Conservation (phyloP, 2,888 invertebrate species). For the Trissolcus brochymenae region DNA sequence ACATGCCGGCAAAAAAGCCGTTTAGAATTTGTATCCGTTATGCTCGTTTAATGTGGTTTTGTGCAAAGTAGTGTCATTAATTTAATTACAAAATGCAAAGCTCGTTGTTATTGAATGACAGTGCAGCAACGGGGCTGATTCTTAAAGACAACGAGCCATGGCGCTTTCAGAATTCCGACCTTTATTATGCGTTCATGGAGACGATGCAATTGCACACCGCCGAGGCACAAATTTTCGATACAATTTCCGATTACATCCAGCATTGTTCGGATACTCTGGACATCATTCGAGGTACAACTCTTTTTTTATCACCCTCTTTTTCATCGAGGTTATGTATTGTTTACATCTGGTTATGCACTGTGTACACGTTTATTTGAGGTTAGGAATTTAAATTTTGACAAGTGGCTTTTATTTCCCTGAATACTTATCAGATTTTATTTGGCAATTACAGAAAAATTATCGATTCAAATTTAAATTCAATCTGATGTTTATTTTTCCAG, state of each 20-base stretch:
- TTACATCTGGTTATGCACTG: background rate
- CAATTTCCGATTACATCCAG: conserved; percentile 81
- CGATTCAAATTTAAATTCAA: too few species aligned
- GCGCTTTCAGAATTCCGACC: conserved; percentile 67
- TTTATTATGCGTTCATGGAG: conserved; percentile 72
- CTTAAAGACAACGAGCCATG: conserved; percentile 71
- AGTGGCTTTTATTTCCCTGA: too few species aligned
- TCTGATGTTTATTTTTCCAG: conserved; percentile 51
- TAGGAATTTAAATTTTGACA: background rate
- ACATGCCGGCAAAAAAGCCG: background rate
- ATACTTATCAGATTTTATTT: too few species aligned
- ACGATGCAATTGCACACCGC: conserved; percentile 69
- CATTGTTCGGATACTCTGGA: conserved; percentile 81
- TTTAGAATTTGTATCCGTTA: background rate
- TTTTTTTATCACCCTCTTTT: too few species aligned
- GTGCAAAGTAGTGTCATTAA: background rate
- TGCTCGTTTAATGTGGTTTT: conserved; percentile 1
- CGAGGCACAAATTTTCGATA: conserved; percentile 79
- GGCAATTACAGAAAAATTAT: too few species aligned
- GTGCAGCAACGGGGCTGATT: conserved; percentile 69
- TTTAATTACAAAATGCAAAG: background rate
- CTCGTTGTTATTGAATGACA: conserved; percentile 71
- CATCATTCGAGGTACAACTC: conserved; percentile 69
- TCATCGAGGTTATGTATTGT: background rate
- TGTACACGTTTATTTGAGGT: background rate